Percentiles rank a stretch among this genome's conserved stretches.
phyloP scores from a whole-genome alignment of 2,113 vertebrate genomes.

The Eidolon helvum region DNA sequence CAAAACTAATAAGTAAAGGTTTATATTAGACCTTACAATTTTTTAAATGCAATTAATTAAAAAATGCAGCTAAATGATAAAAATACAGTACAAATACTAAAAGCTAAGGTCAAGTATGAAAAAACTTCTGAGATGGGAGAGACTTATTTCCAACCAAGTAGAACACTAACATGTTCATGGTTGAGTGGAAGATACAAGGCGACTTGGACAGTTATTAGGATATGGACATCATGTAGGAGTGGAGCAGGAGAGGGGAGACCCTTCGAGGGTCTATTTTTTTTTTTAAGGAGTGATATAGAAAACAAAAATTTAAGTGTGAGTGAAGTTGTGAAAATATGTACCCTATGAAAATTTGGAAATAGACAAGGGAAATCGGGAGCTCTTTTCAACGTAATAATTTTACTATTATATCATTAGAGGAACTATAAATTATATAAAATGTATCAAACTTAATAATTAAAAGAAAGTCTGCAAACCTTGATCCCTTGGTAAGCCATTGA shows the following conservation, averaged over 20 bases:
- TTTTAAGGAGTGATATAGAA: neutral
- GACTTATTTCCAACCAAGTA: neutral
- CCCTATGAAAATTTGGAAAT: neutral
- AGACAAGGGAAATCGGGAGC: neutral
- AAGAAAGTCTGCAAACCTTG: conserved; percentile 34
- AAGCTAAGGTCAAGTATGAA: neutral
- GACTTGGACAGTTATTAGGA: rapidly evolving
- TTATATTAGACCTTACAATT: neutral
- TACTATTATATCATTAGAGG: neutral
- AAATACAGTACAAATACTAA: neutral
- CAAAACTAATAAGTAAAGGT: neutral
- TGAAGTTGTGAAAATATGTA: neutral
- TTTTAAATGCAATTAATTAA: neutral
- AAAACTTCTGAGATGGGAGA: neutral
- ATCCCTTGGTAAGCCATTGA: neutral
- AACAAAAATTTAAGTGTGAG: neutral
- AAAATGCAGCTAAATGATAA: neutral
- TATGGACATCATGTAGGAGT: neutral
- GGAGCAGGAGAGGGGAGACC: neutral
- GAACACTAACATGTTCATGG: neutral
- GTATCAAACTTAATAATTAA: conserved; percentile 36
- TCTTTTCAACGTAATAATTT: neutral
- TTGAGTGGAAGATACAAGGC: neutral
- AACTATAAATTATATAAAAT: neutral
- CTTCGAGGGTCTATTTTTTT: neutral